Percentiles rank a stretch among this genome's conserved stretches.
Evolutionary conservation across 2,888 invertebrate species (phyloP).

Genomic region (Ophioninae sp.): DNA sequence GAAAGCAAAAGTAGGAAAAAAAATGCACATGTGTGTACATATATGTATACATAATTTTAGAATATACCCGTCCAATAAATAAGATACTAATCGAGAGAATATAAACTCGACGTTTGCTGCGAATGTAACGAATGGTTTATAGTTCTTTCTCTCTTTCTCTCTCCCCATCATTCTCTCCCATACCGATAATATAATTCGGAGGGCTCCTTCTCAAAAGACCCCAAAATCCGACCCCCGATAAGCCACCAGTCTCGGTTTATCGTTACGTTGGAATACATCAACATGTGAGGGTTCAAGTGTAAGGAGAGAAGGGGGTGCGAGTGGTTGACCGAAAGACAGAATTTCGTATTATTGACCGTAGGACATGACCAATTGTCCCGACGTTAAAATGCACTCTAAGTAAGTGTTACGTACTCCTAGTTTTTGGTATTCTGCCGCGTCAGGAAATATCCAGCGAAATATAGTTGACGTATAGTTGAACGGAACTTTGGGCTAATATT

Average conservation of each 20-base stretch:
- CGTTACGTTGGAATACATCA: neutral
- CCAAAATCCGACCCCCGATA: conserved; percentile 61
- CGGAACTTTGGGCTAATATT: no score
- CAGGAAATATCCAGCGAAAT: no score
- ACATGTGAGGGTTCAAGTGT: neutral
- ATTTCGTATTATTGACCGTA: neutral
- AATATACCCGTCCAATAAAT: conserved; percentile 39
- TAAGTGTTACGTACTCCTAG: no score
- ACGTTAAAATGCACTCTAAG: neutral
- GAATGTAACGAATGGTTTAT: conserved; percentile 29
- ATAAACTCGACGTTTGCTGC: conserved; percentile 39
- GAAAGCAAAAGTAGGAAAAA: neutral
- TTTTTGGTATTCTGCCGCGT: no score
- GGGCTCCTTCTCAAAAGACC: conserved; percentile 49
- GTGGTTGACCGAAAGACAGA: neutral
- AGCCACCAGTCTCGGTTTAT: conserved; percentile 43
- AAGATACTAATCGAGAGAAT: conserved; percentile 53
- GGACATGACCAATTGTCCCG: neutral
- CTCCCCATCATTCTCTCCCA: conserved; percentile 18
- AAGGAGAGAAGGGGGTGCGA: neutral
- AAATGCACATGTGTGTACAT: neutral
- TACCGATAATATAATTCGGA: conserved; percentile 52
- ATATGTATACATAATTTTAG: neutral
- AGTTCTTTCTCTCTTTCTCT: conserved; percentile 16
- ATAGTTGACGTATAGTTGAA: no score